phyloP scores from a whole-genome alignment of 2,888 invertebrate species.

The Thera britannica region DNA sequence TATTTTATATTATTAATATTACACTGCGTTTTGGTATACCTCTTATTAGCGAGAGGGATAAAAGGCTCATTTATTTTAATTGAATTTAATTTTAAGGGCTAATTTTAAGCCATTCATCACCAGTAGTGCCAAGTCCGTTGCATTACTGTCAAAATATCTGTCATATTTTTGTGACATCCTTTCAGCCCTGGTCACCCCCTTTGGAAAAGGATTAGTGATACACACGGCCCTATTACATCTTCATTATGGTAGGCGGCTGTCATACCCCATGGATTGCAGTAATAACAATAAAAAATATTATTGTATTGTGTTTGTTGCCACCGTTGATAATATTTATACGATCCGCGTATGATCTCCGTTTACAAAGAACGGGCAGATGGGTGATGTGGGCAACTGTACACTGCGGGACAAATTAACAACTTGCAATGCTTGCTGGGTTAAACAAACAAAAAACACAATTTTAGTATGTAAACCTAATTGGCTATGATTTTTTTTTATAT shows the following conservation, averaged over 20 bases:
- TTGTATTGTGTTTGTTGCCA: slow-evolving; percentile 75
- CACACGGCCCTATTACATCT: slow-evolving; percentile 81
- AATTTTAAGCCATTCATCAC: slow-evolving; percentile 58
- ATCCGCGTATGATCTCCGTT: slow-evolving; percentile 70
- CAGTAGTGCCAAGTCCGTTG: slow-evolving; percentile 67
- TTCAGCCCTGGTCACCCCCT: slow-evolving; percentile 78
- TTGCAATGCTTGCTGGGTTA: not conserved
- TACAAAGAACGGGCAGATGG: slow-evolving; percentile 64
- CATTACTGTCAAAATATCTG: slow-evolving; percentile 84
- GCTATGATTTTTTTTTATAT: too few relatives aligned
- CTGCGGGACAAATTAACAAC: slow-evolving; percentile 38
- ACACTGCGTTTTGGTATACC: not conserved
- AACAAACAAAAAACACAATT: too few relatives aligned
- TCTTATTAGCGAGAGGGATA: not conserved
- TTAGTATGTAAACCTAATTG: too few relatives aligned
- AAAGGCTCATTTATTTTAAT: slow-evolving; percentile 18
- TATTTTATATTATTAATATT: not conserved
- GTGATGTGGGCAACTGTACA: slow-evolving; percentile 42
- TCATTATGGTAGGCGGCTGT: slow-evolving; percentile 83
- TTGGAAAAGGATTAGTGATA: slow-evolving; percentile 76
- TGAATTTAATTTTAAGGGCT: slow-evolving; percentile 51
- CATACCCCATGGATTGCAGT: slow-evolving; percentile 61
- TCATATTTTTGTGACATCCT: slow-evolving; percentile 82
- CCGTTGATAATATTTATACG: slow-evolving; percentile 76
- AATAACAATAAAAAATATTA: slow-evolving; percentile 75